phyloP scores from a whole-genome alignment of 1,140 invertebrate genomes.

The Brachionus rubens region DNA sequence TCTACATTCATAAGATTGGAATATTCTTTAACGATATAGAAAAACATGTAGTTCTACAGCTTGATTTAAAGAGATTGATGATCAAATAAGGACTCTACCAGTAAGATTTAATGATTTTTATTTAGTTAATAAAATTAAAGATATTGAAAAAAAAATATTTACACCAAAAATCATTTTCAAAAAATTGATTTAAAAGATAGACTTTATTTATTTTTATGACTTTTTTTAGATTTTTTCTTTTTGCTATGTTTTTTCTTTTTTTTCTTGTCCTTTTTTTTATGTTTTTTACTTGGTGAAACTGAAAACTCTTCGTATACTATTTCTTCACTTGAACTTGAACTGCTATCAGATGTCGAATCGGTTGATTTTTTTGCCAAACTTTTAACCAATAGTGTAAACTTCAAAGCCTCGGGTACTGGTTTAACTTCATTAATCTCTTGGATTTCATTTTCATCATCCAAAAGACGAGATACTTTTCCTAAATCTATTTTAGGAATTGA shows the following conservation, averaged over 20 bases:
- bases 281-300: constrained; percentile 3
- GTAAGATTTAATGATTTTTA: too few relatives aligned
- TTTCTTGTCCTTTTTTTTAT: constrained; percentile 47
- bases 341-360: constrained; percentile 44
- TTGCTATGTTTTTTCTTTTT: constrained; percentile 48
- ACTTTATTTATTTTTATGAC: constrained; percentile 46
- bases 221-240: constrained; percentile 48
- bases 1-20: too few relatives aligned
- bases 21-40: too few relatives aligned
- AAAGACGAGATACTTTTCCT: background rate
- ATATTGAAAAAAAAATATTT: too few relatives aligned
- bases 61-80: too few relatives aligned
- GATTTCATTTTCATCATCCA: constrained; percentile 26
- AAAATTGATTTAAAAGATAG: background rate
- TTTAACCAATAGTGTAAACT: constrained; percentile 41
- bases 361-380: constrained; percentile 46
- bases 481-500: background rate
- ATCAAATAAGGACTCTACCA: too few relatives aligned
- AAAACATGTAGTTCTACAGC: too few relatives aligned
- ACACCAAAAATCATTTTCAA: too few relatives aligned
- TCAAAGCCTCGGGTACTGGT: background rate
- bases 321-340: constrained; percentile 24
- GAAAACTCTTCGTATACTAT: background rate
- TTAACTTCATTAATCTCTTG: constrained; percentile 10
- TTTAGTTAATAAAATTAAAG: too few relatives aligned